These are phyloP conservation scores for Xiphophorus maculatus DNA, from an alignment of 2,113 vertebrate species.

Conservation along the genomic window DNA sequence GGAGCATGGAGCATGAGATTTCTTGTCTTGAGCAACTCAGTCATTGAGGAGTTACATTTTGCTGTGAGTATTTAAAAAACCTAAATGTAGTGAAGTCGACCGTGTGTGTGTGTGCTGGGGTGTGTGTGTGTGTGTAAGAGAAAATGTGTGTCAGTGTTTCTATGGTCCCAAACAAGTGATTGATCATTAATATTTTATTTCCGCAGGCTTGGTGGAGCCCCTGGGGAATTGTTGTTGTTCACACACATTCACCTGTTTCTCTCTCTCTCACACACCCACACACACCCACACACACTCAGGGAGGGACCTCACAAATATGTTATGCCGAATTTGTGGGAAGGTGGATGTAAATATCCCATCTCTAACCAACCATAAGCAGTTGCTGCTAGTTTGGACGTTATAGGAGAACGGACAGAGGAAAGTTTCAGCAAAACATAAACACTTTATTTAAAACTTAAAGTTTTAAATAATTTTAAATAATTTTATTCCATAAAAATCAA, in stretches of 20 bases:
- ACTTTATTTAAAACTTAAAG: not conserved
- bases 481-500: too few relatives aligned
- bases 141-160: slow-evolving; percentile 19
- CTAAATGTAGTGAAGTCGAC: not conserved
- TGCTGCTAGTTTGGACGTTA: slow-evolving; percentile 15
- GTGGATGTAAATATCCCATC: slow-evolving; percentile 31
- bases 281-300: not conserved
- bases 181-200: slow-evolving; percentile 73
- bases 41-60: too few relatives aligned
- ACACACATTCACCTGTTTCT: slow-evolving; percentile 2
- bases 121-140: slow-evolving; percentile 34
- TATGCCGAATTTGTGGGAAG: slow-evolving; percentile 9
- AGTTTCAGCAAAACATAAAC: not conserved
- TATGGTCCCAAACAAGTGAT: slow-evolving; percentile 44
- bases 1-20: too few relatives aligned
- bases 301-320: too few relatives aligned
- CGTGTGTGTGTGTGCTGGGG: slow-evolving; percentile 1
- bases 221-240: slow-evolving; percentile 59
- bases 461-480: too few relatives aligned
- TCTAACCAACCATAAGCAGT: slow-evolving; percentile 31
- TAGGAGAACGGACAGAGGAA: slow-evolving; percentile 1
- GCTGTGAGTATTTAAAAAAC: too few relatives aligned
- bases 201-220: slow-evolving; percentile 48
- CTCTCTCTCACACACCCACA: slow-evolving; percentile 2
- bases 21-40: too few relatives aligned